Evolutionary conservation across 92 coral and sea anemone species (phyloP).

Genomic region (Virgularia gustaviana): DNA sequence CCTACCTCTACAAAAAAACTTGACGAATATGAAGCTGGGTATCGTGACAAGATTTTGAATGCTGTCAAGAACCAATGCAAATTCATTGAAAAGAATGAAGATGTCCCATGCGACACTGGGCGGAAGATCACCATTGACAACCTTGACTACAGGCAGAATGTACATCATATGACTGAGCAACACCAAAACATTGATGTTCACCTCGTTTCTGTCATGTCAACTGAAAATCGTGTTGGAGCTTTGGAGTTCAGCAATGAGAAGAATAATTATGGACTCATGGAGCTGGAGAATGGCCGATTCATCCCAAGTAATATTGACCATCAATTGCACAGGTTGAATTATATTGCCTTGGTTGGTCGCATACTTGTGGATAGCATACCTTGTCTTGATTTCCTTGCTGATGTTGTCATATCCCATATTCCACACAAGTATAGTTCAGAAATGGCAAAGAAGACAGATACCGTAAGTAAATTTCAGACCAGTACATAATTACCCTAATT

Average conservation of each 20-base stretch:
- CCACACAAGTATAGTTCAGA: conserved; percentile 55
- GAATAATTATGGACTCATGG: conserved; percentile 48
- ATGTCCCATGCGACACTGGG: conserved; percentile 7
- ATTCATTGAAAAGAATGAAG: conserved; percentile 34
- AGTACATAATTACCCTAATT: background rate
- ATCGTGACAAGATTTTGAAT: conserved; percentile 42
- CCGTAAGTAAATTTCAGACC: conserved; percentile 48
- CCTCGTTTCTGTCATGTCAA: conserved; percentile 53
- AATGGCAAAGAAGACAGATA: conserved; percentile 46
- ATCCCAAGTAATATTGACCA: conserved; percentile 43
- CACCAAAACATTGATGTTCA: conserved; percentile 57
- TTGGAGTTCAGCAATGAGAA: conserved; percentile 36
- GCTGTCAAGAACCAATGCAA: conserved; percentile 57
- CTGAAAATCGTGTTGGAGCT: conserved; percentile 59
- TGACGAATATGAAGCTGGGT: conserved; percentile 66
- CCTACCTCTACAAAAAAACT: conserved; percentile 65
- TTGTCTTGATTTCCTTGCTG: conserved; percentile 29
- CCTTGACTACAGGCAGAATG: conserved; percentile 29
- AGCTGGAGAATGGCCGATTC: conserved; percentile 61
- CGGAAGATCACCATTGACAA: conserved; percentile 26
- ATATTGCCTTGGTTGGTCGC: conserved; percentile 49
- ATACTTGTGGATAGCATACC: conserved; percentile 47
- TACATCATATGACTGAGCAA: conserved; percentile 56
- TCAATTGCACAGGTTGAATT: conserved; percentile 39
- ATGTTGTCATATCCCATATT: conserved; percentile 26